phyloP scores from a whole-genome alignment of 2,113 vertebrate species.

The Clarias macrocephalus region DNA sequence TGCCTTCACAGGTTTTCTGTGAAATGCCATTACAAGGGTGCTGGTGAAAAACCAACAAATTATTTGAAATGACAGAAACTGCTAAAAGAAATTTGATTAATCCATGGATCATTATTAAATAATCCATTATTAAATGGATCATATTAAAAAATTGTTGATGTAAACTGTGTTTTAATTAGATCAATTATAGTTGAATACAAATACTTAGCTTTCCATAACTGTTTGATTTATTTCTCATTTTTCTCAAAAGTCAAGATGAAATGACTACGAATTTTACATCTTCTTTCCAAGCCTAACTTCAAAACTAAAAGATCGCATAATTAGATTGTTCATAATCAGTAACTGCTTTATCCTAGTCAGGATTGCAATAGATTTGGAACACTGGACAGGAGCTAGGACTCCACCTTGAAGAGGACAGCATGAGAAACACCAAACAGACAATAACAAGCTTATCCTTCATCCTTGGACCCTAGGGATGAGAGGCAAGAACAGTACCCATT shows the following conservation, averaged over 20 bases:
- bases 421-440: not conserved
- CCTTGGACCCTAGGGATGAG: no score
- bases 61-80: not conserved
- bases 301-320: conserved; percentile 6
- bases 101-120: not conserved
- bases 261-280: not conserved
- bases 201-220: not conserved
- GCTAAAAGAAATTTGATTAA: not conserved
- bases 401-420: not conserved
- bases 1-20: conserved; percentile 11
- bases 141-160: not conserved
- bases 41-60: not conserved
- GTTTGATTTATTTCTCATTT: not conserved
- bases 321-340: not conserved
- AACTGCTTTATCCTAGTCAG: not conserved
- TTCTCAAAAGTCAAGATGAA: not conserved
- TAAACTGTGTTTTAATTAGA: not conserved
- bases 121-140: no score
- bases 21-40: not conserved
- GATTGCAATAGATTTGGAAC: not conserved
- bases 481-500: not conserved
- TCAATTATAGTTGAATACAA: not conserved
- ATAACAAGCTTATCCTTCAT: not conserved
- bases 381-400: not conserved
- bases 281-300: conserved; percentile 8